A percentile compares a stretch with the other conserved stretches of the same genome.
Conservation (phyloP, 1,140 invertebrate genomes). For the Hormaphis cornu region DNA sequence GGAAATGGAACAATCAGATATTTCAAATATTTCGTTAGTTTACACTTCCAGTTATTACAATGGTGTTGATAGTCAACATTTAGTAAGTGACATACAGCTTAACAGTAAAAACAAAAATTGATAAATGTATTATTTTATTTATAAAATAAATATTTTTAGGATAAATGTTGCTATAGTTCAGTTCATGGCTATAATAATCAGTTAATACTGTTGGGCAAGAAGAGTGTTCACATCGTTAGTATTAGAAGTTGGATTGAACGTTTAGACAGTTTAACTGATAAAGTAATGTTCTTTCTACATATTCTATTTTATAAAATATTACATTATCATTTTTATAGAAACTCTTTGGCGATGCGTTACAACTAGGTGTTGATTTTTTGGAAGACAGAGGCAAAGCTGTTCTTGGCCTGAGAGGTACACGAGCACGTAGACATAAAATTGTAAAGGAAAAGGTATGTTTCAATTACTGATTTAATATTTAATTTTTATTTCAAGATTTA, state of each 20-base stretch:
- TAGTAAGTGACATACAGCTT: conserved; percentile 49
- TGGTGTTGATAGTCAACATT: conserved; percentile 64
- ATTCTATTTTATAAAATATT: not conserved
- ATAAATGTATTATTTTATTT: not conserved
- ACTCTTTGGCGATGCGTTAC: conserved; percentile 54
- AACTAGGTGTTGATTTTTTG: conserved; percentile 57
- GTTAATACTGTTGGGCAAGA: conserved; percentile 73
- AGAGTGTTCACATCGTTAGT: conserved; percentile 66
- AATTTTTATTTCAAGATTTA: not conserved
- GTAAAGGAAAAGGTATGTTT: conserved; percentile 50
- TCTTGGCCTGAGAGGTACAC: conserved; percentile 50
- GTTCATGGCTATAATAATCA: conserved; percentile 71
- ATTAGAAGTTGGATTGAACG: conserved; percentile 75
- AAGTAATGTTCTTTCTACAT: conserved; percentile 41
- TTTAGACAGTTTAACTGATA: conserved; percentile 58
- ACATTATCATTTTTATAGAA: conserved; percentile 43
- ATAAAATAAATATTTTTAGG: conserved; percentile 47
- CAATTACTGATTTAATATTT: not conserved
- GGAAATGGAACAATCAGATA: conserved; percentile 71
- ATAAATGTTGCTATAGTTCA: conserved; percentile 84
- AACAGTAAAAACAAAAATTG: conserved; percentile 41
- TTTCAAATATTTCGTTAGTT: conserved; percentile 74
- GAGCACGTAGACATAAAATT: conserved; percentile 49
- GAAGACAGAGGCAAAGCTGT: conserved; percentile 57
- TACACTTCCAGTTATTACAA: conserved; percentile 91